Percentiles rank a stretch among this genome's conserved stretches.
phyloP scores from a whole-genome alignment of 2,113 vertebrate species.

The Oreochromis tanganicae region DNA sequence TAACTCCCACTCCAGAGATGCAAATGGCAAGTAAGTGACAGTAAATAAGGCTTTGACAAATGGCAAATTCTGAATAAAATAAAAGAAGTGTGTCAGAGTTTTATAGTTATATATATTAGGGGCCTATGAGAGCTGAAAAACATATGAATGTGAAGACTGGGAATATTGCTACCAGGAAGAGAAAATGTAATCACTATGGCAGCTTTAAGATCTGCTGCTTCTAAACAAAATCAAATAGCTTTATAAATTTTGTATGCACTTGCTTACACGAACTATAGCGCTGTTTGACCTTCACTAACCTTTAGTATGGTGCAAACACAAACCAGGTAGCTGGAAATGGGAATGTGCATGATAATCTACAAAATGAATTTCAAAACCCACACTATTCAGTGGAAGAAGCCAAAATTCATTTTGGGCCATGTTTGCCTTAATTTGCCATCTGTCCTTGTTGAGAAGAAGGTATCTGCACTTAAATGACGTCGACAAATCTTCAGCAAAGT shows the following conservation, averaged over 20 bases:
- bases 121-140: background rate
- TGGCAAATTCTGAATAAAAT: background rate
- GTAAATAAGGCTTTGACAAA: background rate
- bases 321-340: background rate
- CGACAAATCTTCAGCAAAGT: conserved; percentile 63
- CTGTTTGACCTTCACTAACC: background rate
- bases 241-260: background rate
- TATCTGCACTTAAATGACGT: conserved; percentile 28
- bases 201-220: background rate
- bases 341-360: background rate
- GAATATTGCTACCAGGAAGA: background rate
- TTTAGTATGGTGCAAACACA: background rate
- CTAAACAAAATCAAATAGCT: background rate
- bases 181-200: background rate
- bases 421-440: conserved; percentile 58
- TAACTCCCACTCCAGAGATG: background rate
- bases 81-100: background rate
- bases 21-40: background rate
- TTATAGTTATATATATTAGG: background rate
- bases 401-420: conserved; percentile 25
- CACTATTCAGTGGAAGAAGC: background rate
- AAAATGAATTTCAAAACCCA: background rate
- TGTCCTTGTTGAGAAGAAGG: conserved; percentile 41
- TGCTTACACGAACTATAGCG: background rate
- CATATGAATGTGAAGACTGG: background rate